Conservation (phyloP, 2,888 invertebrate genomes). For the Lasioglossum oenotherae region DNA sequence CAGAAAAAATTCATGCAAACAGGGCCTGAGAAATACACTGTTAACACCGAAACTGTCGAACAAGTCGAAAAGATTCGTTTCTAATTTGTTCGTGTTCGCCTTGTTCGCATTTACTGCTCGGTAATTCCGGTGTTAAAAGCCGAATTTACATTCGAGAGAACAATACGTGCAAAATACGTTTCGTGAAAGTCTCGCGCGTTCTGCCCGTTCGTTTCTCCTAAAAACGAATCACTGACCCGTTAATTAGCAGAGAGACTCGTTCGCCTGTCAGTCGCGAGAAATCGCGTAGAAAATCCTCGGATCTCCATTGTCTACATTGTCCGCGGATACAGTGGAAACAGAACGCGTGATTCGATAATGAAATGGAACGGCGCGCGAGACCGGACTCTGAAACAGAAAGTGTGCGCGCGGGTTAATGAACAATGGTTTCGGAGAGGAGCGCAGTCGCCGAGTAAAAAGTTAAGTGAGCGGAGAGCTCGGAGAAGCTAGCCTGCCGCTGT, state of each 20-base stretch:
- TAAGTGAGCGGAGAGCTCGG: neutral
- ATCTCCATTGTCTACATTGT: neutral
- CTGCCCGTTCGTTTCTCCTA: neutral
- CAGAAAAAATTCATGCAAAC: neutral
- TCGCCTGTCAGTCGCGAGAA: neutral
- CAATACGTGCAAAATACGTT: neutral
- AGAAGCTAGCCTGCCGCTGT: neutral
- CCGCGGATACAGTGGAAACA: neutral
- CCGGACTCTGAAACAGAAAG: conserved; percentile 1
- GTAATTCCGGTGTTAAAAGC: neutral
- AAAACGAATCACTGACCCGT: neutral
- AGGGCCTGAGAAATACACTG: too few relatives aligned
- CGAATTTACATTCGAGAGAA: neutral
- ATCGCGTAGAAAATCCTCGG: neutral
- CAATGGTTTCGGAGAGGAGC: conserved; percentile 3
- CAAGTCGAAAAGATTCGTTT: too few relatives aligned
- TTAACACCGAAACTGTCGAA: neutral
- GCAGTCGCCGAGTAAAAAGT: neutral
- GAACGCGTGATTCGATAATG: neutral
- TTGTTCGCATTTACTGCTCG: neutral
- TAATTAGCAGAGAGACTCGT: neutral
- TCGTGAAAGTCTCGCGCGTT: neutral
- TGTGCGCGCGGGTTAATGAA: neutral
- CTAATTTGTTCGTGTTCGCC: neutral
- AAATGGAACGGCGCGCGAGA: neutral